Percentiles rank a stretch among this genome's conserved stretches.
phyloP scores from a whole-genome alignment of 23 tunicate species.

The Oikopleura vanhoeffeni region DNA sequence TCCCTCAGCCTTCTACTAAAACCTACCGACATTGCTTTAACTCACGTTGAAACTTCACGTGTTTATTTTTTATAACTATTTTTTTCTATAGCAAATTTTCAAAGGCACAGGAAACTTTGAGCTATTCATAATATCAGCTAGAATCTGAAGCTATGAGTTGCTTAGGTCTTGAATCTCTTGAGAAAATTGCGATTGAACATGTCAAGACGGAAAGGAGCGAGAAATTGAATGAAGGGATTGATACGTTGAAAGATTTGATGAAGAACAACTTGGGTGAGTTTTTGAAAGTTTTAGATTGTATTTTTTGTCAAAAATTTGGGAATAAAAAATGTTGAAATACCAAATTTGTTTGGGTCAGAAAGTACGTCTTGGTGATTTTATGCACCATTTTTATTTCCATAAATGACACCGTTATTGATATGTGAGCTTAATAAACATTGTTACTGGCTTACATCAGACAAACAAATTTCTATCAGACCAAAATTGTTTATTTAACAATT shows the following conservation, averaged over 20 bases:
- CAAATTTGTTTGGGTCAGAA: too few relatives aligned
- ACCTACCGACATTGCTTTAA: too few relatives aligned
- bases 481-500: too few relatives aligned
- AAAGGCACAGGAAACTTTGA: background rate
- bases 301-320: too few relatives aligned
- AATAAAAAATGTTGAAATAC: too few relatives aligned
- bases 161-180: background rate
- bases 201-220: background rate
- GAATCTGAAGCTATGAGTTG: background rate
- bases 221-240: background rate
- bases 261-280: background rate
- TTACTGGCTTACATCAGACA: too few relatives aligned
- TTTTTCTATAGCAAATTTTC: background rate
- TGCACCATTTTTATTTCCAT: too few relatives aligned
- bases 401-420: too few relatives aligned
- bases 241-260: background rate
- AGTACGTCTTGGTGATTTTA: too few relatives aligned
- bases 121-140: background rate
- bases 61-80: background rate
- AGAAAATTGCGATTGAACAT: slow-evolving; percentile 6
- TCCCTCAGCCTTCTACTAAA: background rate
- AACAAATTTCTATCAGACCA: too few relatives aligned
- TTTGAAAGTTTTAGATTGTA: too few relatives aligned
- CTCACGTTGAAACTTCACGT: background rate
- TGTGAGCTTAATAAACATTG: too few relatives aligned